Conservation (phyloP, 2,888 invertebrate species). For the Embidobia sp. region DNA sequence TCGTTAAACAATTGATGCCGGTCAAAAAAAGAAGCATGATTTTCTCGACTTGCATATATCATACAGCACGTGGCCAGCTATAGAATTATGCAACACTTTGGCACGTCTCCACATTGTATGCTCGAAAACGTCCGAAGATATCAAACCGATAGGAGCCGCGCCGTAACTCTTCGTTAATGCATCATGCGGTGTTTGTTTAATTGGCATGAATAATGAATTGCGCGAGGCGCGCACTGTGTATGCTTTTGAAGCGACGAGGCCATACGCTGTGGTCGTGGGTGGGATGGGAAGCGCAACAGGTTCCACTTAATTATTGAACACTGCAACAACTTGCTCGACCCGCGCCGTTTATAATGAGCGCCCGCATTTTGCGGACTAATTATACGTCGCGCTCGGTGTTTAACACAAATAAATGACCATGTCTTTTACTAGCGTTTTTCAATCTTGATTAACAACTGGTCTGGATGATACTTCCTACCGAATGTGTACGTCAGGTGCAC, state of each 20-base stretch:
- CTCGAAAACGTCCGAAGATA: too few species aligned
- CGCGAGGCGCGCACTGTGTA: slow-evolving; percentile 57
- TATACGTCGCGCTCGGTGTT: slow-evolving; percentile 37
- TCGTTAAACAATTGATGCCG: too few species aligned
- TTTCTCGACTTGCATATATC: too few species aligned
- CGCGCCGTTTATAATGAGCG: slow-evolving; percentile 51
- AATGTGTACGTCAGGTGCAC: slow-evolving; percentile 48
- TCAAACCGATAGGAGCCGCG: too few species aligned
- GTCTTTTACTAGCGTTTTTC: slow-evolving; percentile 49
- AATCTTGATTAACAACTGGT: slow-evolving; percentile 47
- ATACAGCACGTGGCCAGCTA: too few species aligned
- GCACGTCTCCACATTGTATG: too few species aligned
- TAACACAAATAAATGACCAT: slow-evolving; percentile 51
- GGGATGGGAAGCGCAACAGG: slow-evolving; percentile 79
- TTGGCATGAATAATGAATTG: slow-evolving; percentile 77
- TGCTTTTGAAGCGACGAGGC: slow-evolving; percentile 66
- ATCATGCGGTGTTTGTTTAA: slow-evolving; percentile 68
- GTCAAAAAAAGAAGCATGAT: too few species aligned
- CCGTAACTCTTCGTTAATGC: too few species aligned
- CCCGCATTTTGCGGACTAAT: slow-evolving; percentile 50
- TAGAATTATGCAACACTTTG: slow-evolving; percentile 23
- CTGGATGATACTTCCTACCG: slow-evolving; percentile 59
- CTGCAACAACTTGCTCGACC: slow-evolving; percentile 46
- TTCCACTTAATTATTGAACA: slow-evolving; percentile 81
- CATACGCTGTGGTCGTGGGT: slow-evolving; percentile 68